These are phyloP conservation scores for Orestias chungarensis DNA, from an alignment of 2,797 vertebrate genomes.

Conservation along the genomic window DNA sequence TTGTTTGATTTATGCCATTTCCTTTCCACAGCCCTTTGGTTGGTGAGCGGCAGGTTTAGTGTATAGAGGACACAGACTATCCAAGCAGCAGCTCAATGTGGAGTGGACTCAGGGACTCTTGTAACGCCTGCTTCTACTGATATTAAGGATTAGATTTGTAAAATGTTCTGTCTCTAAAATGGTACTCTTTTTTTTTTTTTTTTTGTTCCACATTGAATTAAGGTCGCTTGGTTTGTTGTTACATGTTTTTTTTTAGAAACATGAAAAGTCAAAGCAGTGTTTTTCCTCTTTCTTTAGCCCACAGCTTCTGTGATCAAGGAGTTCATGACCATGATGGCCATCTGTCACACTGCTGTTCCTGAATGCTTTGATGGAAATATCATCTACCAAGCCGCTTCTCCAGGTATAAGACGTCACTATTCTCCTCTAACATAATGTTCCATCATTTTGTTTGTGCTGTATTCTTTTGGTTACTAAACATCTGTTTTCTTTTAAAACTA, in stretches of 20 bases:
- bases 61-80: too few relatives aligned
- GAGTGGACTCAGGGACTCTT: too few relatives aligned
- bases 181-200: not conserved
- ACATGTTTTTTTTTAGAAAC: constrained; percentile 43
- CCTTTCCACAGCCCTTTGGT: too few relatives aligned
- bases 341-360: constrained; percentile 97
- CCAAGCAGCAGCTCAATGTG: too few relatives aligned
- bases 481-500: not conserved
- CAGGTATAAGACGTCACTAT: constrained; percentile 80
- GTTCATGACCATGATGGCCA: constrained; percentile 99
- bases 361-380: constrained; percentile 88
- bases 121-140: too few relatives aligned
- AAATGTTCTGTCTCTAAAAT: not conserved
- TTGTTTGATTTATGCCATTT: too few relatives aligned
- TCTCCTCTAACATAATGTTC: not conserved
- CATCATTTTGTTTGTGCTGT: not conserved
- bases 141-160: too few relatives aligned
- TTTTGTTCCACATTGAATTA: not conserved
- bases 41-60: too few relatives aligned
- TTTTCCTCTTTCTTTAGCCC: constrained; percentile 79
- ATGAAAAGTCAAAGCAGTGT: constrained; percentile 50
- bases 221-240: constrained; percentile 26
- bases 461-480: too few relatives aligned
- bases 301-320: constrained; percentile 94
- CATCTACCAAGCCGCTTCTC: constrained; percentile 95